Percentiles rank a stretch among this genome's conserved stretches.
These are phyloP conservation scores for Pterocles gutturalis DNA, from an alignment of 2,113 vertebrate species.

Conservation along the genomic window DNA sequence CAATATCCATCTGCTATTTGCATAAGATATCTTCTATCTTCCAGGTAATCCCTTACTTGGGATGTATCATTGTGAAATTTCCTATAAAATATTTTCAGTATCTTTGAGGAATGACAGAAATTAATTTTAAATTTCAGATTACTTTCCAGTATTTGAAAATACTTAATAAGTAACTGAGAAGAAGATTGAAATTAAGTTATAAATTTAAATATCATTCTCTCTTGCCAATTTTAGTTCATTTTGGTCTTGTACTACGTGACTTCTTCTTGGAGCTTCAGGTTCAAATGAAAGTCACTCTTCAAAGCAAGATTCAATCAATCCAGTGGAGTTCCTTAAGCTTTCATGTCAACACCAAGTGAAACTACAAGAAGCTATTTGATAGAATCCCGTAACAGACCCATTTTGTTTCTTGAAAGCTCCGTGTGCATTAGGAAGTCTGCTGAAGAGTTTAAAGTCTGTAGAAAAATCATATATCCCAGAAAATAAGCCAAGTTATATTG, in stretches of 20 bases:
- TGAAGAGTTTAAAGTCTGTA: neutral
- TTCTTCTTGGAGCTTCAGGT: neutral
- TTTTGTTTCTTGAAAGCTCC: neutral
- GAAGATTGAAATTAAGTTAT: neutral
- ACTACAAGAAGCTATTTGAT: neutral
- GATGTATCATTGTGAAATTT: neutral
- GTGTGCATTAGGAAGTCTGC: neutral
- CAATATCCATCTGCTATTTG: neutral
- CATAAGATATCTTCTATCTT: neutral
- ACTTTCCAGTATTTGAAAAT: neutral
- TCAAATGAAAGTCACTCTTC: neutral
- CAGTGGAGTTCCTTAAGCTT: neutral
- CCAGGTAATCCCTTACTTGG: neutral
- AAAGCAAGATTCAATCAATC: neutral
- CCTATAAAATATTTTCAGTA: neutral
- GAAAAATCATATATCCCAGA: neutral
- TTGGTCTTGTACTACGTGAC: neutral
- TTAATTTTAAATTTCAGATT: neutral
- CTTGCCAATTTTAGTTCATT: neutral
- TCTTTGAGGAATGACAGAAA: neutral
- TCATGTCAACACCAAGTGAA: neutral
- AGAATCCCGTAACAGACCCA: neutral
- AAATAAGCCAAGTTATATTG: neutral
- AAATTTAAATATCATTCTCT: neutral
- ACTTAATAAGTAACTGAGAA: neutral